Evolutionary conservation across 1,140 invertebrate species (phyloP), one percentile per base, ranked within the genome.

Genomic region (Heliconius hewitsoni): DNA sequence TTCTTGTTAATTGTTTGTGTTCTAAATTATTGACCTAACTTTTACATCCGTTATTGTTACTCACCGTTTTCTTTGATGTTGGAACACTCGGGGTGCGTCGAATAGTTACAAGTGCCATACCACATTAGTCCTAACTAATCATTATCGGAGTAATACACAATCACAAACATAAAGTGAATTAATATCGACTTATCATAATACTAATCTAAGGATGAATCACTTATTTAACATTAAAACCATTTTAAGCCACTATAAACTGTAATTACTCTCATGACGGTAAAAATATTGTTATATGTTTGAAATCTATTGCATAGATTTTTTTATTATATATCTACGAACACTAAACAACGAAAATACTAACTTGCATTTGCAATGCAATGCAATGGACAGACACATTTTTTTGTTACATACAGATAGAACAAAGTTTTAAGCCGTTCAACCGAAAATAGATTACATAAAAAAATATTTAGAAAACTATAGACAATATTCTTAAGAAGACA

Each of bases 81-180:
- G 91, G 93, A 86, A 94, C 90, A 90, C 91, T 94, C 81, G 92
- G 89, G 87, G 93, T 93, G 89, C 93, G 93, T 82, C 91, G 91
- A 88, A 94, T 94, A 85, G 91, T 94, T 89, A 94, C 91, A 86
- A 94, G 91, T 90, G 93, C 93, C 93, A 94, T 94, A 89, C 88
- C 93, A 94, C 91, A 94, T 91, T 88, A 91, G 83, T 89, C 83
- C 87, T 91, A 92, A 88, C 84, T 83, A 91, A 90, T 86, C 90
- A 93, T 94, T 90, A 92, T 91, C 85, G 84, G 85, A 89, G 87
- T 87, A 93, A 91, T 88, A 88, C 83, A 91, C 89, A 93, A 92
- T 92, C 92, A 93, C 91, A 91, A 89, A 93, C 89, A 92, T 91
- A 91, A 88, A 93, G 86, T 86, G 85, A 88, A 90, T 88, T 90